phyloP scores from a whole-genome alignment of 2,888 invertebrate species.

The Xestoiulus laeticollis region DNA sequence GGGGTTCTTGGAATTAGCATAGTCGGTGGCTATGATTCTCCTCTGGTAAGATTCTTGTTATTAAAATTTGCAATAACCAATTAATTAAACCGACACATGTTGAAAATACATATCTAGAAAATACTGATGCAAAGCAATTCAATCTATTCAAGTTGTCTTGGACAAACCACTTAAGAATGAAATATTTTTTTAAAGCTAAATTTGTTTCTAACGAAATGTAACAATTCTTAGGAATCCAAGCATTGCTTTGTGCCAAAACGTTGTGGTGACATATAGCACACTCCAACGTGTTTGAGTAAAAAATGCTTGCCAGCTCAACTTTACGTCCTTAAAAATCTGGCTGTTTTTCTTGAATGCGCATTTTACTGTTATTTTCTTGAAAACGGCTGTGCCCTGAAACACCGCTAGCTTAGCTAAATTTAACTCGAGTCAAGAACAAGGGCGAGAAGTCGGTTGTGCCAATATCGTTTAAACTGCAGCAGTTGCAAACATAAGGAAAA shows the following conservation, averaged over 20 bases:
- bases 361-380: background rate
- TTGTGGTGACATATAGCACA: background rate
- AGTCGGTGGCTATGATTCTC: conserved; percentile 67
- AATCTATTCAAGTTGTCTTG: too few relatives aligned
- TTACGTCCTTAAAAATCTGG: background rate
- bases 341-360: background rate
- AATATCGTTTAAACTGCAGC: background rate
- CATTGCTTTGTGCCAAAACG: background rate
- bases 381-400: background rate
- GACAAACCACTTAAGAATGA: too few relatives aligned
- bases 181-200: background rate
- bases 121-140: too few relatives aligned
- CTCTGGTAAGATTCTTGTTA: conserved; percentile 63
- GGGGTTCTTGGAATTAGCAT: conserved; percentile 65
- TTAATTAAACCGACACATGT: too few relatives aligned
- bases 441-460: conserved; percentile 20
- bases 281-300: background rate
- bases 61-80: background rate
- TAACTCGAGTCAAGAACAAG: conserved; percentile 3
- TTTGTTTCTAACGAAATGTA: background rate
- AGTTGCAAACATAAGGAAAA: background rate
- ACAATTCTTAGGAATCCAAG: background rate
- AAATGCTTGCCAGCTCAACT: background rate
- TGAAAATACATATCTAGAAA: too few relatives aligned
- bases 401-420: background rate